Percentiles rank a stretch among this genome's conserved stretches.
Conservation (phyloP, 2,888 invertebrate species). For the Oscheius sp. region DNA sequence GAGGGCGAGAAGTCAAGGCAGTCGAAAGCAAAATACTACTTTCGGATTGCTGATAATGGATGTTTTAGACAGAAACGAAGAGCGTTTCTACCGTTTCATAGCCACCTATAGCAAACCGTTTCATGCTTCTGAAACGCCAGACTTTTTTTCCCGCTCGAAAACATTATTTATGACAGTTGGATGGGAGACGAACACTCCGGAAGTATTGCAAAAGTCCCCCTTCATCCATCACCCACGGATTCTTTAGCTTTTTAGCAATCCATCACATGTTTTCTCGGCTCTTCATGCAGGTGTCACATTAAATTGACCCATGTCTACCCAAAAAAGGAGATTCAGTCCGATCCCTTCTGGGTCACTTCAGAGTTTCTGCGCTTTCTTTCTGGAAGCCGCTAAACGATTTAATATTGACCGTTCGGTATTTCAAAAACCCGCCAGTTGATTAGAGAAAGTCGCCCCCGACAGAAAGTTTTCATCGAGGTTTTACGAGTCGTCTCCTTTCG, state of each 20-base stretch:
- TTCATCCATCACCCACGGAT: neutral
- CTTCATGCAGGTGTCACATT: constrained; percentile 5
- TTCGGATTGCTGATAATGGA: neutral
- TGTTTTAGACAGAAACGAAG: too few species aligned
- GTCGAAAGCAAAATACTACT: constrained; percentile 21
- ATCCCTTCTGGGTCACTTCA: neutral
- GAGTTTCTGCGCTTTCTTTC: constrained; percentile 3
- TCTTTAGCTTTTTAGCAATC: neutral
- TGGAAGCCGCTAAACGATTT: neutral
- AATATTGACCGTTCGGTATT: neutral
- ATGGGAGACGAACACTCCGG: too few species aligned
- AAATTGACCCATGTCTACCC: neutral
- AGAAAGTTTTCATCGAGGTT: constrained; percentile 12
- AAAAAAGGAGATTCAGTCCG: constrained; percentile 17
- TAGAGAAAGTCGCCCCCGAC: constrained; percentile 26
- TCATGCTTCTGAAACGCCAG: too few species aligned
- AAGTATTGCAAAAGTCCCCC: neutral
- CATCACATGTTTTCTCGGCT: constrained; percentile 5
- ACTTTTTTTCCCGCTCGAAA: too few species aligned
- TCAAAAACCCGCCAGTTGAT: constrained; percentile 10
- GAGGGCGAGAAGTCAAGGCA: constrained; percentile 29
- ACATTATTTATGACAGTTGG: too few species aligned
- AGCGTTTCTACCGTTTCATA: too few species aligned
- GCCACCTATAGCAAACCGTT: too few species aligned
- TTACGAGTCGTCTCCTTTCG: constrained; percentile 28